A percentile compares a stretch with the other conserved stretches of the same genome.
Conservation (phyloP, 2,113 vertebrate species). For the Cyanistes caeruleus region DNA sequence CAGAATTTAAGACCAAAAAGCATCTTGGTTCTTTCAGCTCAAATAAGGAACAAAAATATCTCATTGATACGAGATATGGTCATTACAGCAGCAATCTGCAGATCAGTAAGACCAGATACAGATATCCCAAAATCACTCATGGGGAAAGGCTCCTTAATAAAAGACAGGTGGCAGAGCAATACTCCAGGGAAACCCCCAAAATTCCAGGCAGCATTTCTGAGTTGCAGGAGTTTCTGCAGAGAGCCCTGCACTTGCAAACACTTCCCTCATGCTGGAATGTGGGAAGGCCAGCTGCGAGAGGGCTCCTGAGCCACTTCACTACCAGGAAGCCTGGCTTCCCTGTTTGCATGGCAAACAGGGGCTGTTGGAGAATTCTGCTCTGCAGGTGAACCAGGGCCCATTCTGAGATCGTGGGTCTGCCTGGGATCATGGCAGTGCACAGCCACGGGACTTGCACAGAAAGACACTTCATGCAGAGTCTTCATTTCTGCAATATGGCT, state of each 20-base stretch:
- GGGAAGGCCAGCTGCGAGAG: fast-evolving
- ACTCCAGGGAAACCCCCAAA: not conserved
- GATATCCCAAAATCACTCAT: not conserved
- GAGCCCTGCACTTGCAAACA: not conserved
- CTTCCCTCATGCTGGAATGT: fast-evolving
- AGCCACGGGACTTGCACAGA: not conserved
- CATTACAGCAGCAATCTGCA: not conserved
- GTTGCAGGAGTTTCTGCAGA: not conserved
- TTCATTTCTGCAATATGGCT: not conserved
- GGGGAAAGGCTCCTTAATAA: not conserved
- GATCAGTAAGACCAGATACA: not conserved
- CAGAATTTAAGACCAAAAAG: not conserved
- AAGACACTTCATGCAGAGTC: not conserved
- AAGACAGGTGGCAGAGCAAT: not conserved
- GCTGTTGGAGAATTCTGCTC: not conserved
- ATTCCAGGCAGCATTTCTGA: not conserved
- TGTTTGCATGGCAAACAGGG: not conserved
- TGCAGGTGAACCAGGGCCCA: not conserved
- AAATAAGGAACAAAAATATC: not conserved
- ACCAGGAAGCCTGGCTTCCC: not conserved
- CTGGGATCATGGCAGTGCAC: fast-evolving
- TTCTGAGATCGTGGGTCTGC: too few species aligned
- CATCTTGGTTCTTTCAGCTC: not conserved
- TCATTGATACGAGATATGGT: not conserved
- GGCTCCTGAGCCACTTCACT: fast-evolving